A percentile compares a stretch with the other conserved stretches of the same genome.
Conservation (phyloP, 2,888 invertebrate species). For the Galeopsomyia nigrocyanea region DNA sequence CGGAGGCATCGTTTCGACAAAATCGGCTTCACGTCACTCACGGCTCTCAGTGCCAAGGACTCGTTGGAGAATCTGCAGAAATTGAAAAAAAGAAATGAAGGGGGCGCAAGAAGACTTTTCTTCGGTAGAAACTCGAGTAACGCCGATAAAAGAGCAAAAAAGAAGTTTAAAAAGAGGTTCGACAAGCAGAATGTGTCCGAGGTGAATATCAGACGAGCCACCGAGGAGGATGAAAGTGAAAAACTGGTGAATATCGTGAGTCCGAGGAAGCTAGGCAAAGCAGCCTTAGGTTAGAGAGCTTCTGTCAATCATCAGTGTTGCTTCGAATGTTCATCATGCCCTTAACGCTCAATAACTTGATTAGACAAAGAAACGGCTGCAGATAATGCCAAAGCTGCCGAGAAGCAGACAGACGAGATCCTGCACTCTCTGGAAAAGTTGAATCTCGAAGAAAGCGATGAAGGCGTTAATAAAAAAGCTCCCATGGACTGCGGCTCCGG, state of each 20-base stretch:
- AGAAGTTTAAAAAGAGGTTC: slow-evolving; percentile 31
- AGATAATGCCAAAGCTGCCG: not conserved
- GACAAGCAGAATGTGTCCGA: slow-evolving; percentile 37
- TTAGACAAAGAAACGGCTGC: too few relatives aligned
- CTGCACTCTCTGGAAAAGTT: slow-evolving; percentile 27
- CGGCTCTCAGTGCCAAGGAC: slow-evolving; percentile 40
- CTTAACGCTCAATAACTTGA: too few relatives aligned
- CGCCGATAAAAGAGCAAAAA: slow-evolving; percentile 25
- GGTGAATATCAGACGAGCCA: slow-evolving; percentile 27
- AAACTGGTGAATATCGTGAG: slow-evolving; percentile 27
- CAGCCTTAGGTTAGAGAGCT: too few relatives aligned
- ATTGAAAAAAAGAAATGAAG: not conserved
- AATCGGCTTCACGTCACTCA: slow-evolving; percentile 47
- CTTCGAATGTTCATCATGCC: too few relatives aligned
- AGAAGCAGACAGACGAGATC: slow-evolving; percentile 1
- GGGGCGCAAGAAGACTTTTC: slow-evolving; percentile 3
- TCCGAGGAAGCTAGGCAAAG: slow-evolving; percentile 13
- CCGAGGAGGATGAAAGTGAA: slow-evolving; percentile 5
- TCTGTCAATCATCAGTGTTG: too few relatives aligned
- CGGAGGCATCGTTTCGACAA: slow-evolving; percentile 10
- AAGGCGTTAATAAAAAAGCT: slow-evolving; percentile 15
- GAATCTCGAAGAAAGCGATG: slow-evolving; percentile 8
- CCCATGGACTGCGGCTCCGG: slow-evolving; percentile 33
- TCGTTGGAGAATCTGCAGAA: slow-evolving; percentile 48
- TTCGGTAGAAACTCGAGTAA: not conserved